Conservation (phyloP, 2,113 vertebrate species). For the Trinectes maculatus region DNA sequence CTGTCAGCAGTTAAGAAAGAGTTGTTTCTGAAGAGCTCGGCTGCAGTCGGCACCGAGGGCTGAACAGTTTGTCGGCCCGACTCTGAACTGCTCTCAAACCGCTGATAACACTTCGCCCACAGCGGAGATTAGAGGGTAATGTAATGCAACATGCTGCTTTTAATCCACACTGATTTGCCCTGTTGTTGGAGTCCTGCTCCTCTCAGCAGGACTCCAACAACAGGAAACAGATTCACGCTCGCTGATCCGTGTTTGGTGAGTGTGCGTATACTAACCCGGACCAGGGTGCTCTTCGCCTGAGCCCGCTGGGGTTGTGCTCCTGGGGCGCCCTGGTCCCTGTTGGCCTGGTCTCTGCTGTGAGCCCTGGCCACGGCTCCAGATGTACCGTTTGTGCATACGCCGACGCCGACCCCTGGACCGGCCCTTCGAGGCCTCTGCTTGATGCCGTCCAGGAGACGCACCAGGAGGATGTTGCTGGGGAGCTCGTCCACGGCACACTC, state of each 20-base stretch:
- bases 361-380: slow-evolving; percentile 77
- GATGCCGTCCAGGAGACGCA: slow-evolving; percentile 96
- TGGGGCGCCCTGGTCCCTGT: slow-evolving; percentile 85
- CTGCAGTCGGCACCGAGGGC: slow-evolving; percentile 9
- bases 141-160: slow-evolving; percentile 70
- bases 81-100: slow-evolving; percentile 45
- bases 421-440: slow-evolving; percentile 93
- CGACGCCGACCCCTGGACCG: slow-evolving; percentile 65
- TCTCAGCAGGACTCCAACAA: slow-evolving; percentile 62
- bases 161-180: slow-evolving; percentile 69
- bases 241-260: slow-evolving; percentile 31
- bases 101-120: slow-evolving; percentile 64
- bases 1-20: slow-evolving; percentile 16
- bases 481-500: slow-evolving; percentile 94
- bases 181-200: no score
- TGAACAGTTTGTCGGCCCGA: slow-evolving; percentile 40
- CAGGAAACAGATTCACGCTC: slow-evolving; percentile 46
- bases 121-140: slow-evolving; percentile 62
- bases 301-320: slow-evolving; percentile 87
- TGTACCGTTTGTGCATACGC: slow-evolving; percentile 69
- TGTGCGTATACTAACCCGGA: slow-evolving; percentile 87
- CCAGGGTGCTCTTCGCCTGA: slow-evolving; percentile 91
- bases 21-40: slow-evolving; percentile 9
- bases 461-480: slow-evolving; percentile 97
- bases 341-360: slow-evolving; percentile 71